Evolutionary conservation across 2,888 invertebrate species (phyloP).

Genomic region (Selenia dentaria): DNA sequence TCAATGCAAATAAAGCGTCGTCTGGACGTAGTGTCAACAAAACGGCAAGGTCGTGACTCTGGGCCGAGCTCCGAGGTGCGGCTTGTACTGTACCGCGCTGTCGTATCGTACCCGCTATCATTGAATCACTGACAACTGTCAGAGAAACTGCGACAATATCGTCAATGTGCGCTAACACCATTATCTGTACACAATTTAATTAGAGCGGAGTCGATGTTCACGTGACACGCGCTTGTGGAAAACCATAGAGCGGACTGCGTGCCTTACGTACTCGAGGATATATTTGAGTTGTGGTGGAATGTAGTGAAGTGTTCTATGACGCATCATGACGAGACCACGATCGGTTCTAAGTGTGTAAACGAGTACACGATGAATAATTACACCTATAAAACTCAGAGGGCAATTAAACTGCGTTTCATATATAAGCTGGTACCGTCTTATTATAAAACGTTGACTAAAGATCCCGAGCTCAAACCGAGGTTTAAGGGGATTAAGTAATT

Average conservation of each 20-base stretch:
- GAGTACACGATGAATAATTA: slow-evolving; percentile 2
- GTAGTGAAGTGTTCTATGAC: not conserved
- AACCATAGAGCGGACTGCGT: not conserved
- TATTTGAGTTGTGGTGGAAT: not conserved
- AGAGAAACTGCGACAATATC: slow-evolving; percentile 12
- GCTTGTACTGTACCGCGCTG: too few species aligned
- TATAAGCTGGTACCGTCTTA: too few species aligned
- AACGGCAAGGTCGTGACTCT: slow-evolving; percentile 8
- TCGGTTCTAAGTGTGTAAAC: slow-evolving; percentile 3
- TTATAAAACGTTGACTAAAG: too few species aligned
- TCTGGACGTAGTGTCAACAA: slow-evolving; percentile 12
- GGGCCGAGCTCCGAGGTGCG: slow-evolving; percentile 9
- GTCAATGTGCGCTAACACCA: slow-evolving; percentile 9
- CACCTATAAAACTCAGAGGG: too few species aligned
- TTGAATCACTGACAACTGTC: slow-evolving; percentile 8
- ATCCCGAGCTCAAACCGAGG: too few species aligned
- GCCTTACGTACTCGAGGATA: not conserved
- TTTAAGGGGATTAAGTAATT: too few species aligned
- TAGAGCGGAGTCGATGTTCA: slow-evolving; percentile 15
- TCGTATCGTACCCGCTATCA: slow-evolving; percentile 15
- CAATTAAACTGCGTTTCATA: too few species aligned
- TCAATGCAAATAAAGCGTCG: slow-evolving; percentile 16
- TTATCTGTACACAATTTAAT: slow-evolving; percentile 19
- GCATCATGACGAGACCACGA: slow-evolving; percentile 3
- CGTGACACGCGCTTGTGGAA: slow-evolving; percentile 7